Evolutionary conservation across 2,113 vertebrate genomes (phyloP).

Genomic region (Columba janthina): DNA sequence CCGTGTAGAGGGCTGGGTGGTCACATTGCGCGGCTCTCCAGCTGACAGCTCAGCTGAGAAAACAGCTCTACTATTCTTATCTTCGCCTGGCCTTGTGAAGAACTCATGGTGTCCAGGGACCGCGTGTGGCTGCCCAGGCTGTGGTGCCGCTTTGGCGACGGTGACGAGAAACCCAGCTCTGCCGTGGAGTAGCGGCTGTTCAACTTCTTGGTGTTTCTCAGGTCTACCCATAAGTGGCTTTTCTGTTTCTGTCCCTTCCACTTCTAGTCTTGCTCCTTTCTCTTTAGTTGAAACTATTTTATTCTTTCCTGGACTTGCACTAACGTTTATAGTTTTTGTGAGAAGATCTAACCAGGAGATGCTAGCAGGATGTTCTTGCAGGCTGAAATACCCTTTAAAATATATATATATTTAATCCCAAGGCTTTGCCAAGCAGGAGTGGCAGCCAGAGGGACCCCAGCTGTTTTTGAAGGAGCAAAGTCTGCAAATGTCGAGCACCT

Average conservation of each 20-base stretch:
- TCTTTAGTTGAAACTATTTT: neutral
- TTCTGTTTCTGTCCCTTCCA: neutral
- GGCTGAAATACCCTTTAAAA: neutral
- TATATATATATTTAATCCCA: neutral
- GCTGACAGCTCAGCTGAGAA: neutral
- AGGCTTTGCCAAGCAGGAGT: neutral
- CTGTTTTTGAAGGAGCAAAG: neutral
- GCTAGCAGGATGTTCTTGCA: neutral
- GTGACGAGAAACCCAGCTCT: neutral
- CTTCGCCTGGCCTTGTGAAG: neutral
- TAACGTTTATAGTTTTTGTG: neutral
- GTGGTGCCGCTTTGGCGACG: neutral
- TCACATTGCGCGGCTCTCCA: rapidly evolving
- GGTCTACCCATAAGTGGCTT: neutral
- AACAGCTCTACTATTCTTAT: neutral
- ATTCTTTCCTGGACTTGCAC: neutral
- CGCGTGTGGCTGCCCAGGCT: neutral
- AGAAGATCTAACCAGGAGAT: neutral
- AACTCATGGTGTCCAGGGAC: neutral
- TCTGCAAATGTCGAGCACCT: neutral
- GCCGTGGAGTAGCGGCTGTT: neutral
- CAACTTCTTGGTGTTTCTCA: neutral
- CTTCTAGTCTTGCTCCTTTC: neutral
- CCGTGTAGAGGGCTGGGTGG: neutral
- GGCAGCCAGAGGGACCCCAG: neutral